A percentile compares a stretch with the other conserved stretches of the same genome.
phyloP scores from a whole-genome alignment of 2,797 vertebrate species.

The Manis javanica region DNA sequence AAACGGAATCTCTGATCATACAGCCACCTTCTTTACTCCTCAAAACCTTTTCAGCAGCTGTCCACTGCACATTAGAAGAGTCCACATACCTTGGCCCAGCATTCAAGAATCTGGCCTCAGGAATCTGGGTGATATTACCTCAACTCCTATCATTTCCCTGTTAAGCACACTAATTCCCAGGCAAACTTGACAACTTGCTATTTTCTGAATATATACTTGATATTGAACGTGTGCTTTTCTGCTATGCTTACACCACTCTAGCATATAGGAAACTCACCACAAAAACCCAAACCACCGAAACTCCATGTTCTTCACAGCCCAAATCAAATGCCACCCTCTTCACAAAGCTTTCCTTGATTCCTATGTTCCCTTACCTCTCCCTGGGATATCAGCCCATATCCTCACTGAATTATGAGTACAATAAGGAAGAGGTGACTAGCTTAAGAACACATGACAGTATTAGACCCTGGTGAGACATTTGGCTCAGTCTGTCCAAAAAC shows the following conservation, averaged over 20 bases:
- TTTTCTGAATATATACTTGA: not conserved
- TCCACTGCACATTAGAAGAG: not conserved
- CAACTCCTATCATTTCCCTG: not conserved
- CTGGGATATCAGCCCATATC: not conserved
- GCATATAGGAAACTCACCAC: accelerated
- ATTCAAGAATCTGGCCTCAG: not conserved
- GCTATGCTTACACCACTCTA: accelerated
- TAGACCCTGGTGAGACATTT: not conserved
- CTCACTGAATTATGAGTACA: not conserved
- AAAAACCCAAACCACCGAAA: not conserved
- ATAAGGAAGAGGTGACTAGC: not conserved
- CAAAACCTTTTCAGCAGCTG: not conserved
- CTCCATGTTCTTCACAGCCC: not conserved
- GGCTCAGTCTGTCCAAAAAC: not conserved
- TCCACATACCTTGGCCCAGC: not conserved
- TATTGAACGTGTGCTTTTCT: not conserved
- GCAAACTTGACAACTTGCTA: not conserved
- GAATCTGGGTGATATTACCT: not conserved
- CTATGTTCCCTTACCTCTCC: not conserved
- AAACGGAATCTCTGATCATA: no score
- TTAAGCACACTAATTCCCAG: not conserved
- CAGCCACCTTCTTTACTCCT: not conserved
- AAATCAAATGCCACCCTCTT: not conserved
- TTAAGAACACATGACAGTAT: not conserved
- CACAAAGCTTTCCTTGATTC: not conserved